A percentile compares a stretch with the other conserved stretches of the same genome.
phyloP scores from a whole-genome alignment of 2,888 invertebrate genomes.

The Serrognathus titanus region DNA sequence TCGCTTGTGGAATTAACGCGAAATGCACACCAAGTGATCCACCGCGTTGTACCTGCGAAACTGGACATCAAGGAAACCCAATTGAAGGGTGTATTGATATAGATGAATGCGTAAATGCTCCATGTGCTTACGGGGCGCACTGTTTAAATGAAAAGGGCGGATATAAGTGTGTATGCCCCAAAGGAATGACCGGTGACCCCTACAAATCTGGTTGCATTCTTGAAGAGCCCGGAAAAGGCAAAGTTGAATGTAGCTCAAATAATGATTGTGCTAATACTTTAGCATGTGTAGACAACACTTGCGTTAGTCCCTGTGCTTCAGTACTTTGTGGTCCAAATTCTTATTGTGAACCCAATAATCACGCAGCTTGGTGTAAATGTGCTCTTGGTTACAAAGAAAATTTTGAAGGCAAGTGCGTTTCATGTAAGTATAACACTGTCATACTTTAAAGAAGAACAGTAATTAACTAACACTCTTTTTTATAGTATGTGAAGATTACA shows the following conservation, averaged over 20 bases:
- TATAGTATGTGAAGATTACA: slow-evolving; percentile 70
- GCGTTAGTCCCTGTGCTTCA: slow-evolving; percentile 76
- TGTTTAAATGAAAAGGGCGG: slow-evolving; percentile 85
- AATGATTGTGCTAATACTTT: slow-evolving; percentile 78
- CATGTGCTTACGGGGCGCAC: slow-evolving; percentile 84
- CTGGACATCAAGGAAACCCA: slow-evolving; percentile 84
- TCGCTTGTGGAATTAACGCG: slow-evolving; percentile 85
- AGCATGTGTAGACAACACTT: slow-evolving; percentile 73
- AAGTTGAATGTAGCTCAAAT: slow-evolving; percentile 67
- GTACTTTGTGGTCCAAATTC: slow-evolving; percentile 80
- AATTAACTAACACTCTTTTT: slow-evolving; percentile 25
- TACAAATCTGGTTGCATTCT: slow-evolving; percentile 76
- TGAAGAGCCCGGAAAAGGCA: slow-evolving; percentile 54
- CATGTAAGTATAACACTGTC: slow-evolving; percentile 56
- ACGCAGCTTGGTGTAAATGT: slow-evolving; percentile 86
- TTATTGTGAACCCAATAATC: slow-evolving; percentile 82
- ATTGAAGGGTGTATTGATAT: slow-evolving; percentile 79
- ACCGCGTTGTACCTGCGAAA: slow-evolving; percentile 83
- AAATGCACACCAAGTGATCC: slow-evolving; percentile 88
- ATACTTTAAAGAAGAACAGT: too few relatives aligned
- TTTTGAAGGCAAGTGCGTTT: slow-evolving; percentile 76
- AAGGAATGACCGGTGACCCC: slow-evolving; percentile 79
- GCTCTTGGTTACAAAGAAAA: slow-evolving; percentile 78
- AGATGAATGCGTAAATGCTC: slow-evolving; percentile 80
- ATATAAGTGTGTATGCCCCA: slow-evolving; percentile 81